A percentile compares a stretch with the other conserved stretches of the same genome.
These are phyloP conservation scores for Orbicella faveolata DNA, from an alignment of 64 coral and sea anemone genomes.

Conservation along the genomic window DNA sequence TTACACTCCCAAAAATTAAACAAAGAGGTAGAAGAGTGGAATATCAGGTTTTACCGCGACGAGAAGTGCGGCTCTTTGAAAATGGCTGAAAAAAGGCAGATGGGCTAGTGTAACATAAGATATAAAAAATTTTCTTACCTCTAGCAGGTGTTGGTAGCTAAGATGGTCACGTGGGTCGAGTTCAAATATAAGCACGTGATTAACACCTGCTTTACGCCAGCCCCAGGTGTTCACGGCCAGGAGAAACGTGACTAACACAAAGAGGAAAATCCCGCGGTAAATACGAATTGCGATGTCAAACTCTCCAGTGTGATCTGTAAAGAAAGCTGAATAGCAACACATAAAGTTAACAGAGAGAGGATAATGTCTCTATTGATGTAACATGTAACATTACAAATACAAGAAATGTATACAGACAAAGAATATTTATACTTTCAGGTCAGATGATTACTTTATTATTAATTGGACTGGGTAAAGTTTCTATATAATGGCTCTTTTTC, in stretches of 20 bases:
- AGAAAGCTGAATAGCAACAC: constrained; percentile 44
- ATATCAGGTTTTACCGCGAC: too few relatives aligned
- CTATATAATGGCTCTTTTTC: too few relatives aligned
- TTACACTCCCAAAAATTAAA: too few relatives aligned
- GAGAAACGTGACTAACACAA: constrained; percentile 85
- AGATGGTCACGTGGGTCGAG: constrained; percentile 93
- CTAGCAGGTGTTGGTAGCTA: constrained; percentile 90
- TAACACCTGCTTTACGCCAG: constrained; percentile 93
- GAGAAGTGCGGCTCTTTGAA: too few relatives aligned
- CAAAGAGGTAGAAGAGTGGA: too few relatives aligned
- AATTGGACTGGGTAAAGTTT: too few relatives aligned
- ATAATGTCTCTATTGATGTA: too few relatives aligned
- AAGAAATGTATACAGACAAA: neutral
- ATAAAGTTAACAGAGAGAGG: neutral
- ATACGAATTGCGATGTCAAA: constrained; percentile 75
- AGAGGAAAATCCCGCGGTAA: constrained; percentile 88
- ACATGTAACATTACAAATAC: too few relatives aligned
- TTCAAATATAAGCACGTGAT: constrained; percentile 99
- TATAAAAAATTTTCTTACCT: constrained; percentile 52
- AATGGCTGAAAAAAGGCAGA: too few relatives aligned
- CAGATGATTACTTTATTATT: too few relatives aligned
- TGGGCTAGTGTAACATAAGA: too few relatives aligned
- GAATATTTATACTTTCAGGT: neutral
- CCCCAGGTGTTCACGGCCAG: constrained; percentile 92
- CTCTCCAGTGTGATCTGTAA: constrained; percentile 68